Conservation (phyloP, 1,140 invertebrate genomes). For the Drosophila albomicans region DNA sequence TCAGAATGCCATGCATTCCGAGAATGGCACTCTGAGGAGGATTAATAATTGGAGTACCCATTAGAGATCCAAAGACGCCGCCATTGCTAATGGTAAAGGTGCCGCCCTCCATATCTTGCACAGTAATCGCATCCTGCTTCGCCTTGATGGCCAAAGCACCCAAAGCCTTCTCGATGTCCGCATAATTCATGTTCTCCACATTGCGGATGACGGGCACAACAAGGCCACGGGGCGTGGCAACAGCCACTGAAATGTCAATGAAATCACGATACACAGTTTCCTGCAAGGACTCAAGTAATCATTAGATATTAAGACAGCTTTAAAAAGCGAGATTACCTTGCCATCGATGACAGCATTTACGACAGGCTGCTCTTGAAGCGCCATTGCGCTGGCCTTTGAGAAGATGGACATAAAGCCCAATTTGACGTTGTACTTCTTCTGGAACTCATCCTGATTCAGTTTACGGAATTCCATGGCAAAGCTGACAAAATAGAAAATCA, state of each 20-base stretch:
- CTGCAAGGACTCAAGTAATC: constrained; percentile 32
- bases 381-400: constrained; percentile 96
- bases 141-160: constrained; percentile 96
- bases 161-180: constrained; percentile 97
- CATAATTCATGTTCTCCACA: constrained; percentile 97
- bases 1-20: constrained; percentile 99
- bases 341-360: constrained; percentile 99
- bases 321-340: constrained; percentile 75
- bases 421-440: constrained; percentile 97
- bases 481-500: constrained; percentile 85
- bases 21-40: constrained; percentile 99
- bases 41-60: constrained; percentile 99
- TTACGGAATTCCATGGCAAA: constrained; percentile 98
- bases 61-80: constrained; percentile 98
- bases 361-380: constrained; percentile 96
- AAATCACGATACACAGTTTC: constrained; percentile 99
- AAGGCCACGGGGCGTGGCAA: constrained; percentile 98
- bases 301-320: too few relatives aligned
- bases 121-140: constrained; percentile 92
- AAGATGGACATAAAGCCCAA: constrained; percentile 99
- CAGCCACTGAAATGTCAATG: constrained; percentile 99
- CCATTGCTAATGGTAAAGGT: constrained; percentile 99
- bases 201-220: constrained; percentile 99
- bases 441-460: constrained; percentile 93
- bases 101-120: constrained; percentile 99